Evolutionary conservation across 2,797 vertebrate genomes (phyloP).

Genomic region (Limnodromus scolopaceus): DNA sequence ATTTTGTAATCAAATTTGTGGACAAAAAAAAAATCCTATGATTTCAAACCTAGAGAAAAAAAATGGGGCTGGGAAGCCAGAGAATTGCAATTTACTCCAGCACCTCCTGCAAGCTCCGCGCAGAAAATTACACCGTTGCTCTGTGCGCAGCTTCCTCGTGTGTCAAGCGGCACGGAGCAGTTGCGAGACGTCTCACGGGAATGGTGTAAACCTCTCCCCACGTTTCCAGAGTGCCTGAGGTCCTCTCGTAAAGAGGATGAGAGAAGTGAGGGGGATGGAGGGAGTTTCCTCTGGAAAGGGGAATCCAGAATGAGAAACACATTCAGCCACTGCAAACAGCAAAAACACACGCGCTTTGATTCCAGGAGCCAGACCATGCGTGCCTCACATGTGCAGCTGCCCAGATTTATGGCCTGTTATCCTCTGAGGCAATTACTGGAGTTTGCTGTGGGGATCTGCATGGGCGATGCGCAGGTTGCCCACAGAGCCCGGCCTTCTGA

Average conservation of each 20-base stretch:
- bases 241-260: constrained; percentile 1
- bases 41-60: background rate
- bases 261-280: constrained; percentile 42
- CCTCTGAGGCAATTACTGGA: constrained; percentile 44
- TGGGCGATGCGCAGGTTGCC: constrained; percentile 43
- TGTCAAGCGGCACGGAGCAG: background rate
- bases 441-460: constrained; percentile 37
- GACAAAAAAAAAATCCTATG: background rate
- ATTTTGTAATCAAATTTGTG: background rate
- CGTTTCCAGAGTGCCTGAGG: constrained; percentile 5
- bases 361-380: constrained; percentile 39
- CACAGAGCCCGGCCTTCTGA: constrained; percentile 31
- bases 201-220: background rate
- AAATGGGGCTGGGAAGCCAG: background rate
- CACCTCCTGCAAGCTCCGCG: background rate
- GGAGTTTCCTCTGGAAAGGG: constrained; percentile 48
- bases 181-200: background rate
- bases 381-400: constrained; percentile 55
- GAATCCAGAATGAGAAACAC: constrained; percentile 63
- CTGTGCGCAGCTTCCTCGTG: background rate
- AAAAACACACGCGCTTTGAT: constrained; percentile 34
- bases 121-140: background rate
- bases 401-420: constrained; percentile 54
- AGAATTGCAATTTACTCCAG: background rate
- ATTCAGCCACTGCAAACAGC: constrained; percentile 38